Base-by-base conservation (phyloP, 2,113 vertebrate species). In the Lanius ludovicianus region DNA sequence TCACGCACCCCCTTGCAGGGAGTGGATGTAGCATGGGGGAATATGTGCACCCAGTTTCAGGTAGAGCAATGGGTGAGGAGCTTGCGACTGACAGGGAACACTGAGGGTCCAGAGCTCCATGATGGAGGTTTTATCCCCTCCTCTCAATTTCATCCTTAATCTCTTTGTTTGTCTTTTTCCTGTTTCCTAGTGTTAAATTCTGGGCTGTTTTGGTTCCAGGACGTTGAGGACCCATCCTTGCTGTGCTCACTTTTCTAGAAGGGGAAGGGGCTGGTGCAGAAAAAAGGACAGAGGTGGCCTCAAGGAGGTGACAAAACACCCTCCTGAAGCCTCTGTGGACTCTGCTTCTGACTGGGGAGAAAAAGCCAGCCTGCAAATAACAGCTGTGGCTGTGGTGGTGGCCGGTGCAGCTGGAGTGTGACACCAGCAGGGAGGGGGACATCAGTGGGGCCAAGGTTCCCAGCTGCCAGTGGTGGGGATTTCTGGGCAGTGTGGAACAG, bases 91-190 rank as follows among this genome's bases (percentile, higher is more conserved):
- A 47, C 8, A 35, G 23, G 81, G 73, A 63, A 13, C 0, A 1
- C 23, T 46, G 55, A 0, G 2, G 20, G 33, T 47, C 52, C 50
- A 25, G 15, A 12, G 18, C 41, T 57, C 42, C 1, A 0, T 27
- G 7, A 1, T 42, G n/a, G 73, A 28, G 13, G 6, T 28, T 79
- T 69, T 73, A 50, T 37, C 4, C 11, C 11, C 10, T 64, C 15
- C 18, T 59, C 41, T 39, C 31, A 22, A 9, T 50, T 52, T 59
- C 15, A 52, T 35, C 31, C 22, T 53, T 74, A 57, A 65, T 59
- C 1, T 65, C 13, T 31, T 33, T 25, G 19, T 16, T 18, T 3
- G 1, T 16, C 31, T 24, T 11, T 24, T 20, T 9, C 9, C 13
- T 15, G 0, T 30, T 76, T 35, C 27, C 39, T 59, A 3, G 17